These are phyloP conservation scores for Chromoteleia sp. DNA, from an alignment of 2,888 invertebrate species.

Conservation along the genomic window DNA sequence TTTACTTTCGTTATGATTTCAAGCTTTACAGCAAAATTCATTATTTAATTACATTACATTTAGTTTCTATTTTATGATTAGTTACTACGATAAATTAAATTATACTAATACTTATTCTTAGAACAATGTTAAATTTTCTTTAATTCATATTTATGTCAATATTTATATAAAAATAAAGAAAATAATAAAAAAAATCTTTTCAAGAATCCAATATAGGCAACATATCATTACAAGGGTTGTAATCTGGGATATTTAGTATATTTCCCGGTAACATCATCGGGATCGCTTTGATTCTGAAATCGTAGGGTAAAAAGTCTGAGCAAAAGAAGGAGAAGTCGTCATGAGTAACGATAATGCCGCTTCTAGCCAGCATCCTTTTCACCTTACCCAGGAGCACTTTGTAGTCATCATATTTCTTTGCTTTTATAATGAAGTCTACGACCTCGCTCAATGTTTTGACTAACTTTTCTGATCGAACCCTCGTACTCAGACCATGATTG, in stretches of 20 bases:
- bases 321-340: slow-evolving; percentile 80
- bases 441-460: slow-evolving; percentile 73
- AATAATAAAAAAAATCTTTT: too few relatives aligned
- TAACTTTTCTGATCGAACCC: slow-evolving; percentile 75
- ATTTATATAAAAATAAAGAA: too few relatives aligned
- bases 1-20: too few relatives aligned
- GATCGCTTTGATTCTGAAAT: slow-evolving; percentile 77
- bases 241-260: slow-evolving; percentile 76
- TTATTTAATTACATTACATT: too few relatives aligned
- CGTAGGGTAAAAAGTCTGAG: slow-evolving; percentile 78
- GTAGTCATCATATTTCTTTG: slow-evolving; percentile 77
- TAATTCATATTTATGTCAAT: too few relatives aligned
- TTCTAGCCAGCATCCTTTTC: slow-evolving; percentile 77
- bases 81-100: too few relatives aligned
- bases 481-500: slow-evolving; percentile 71
- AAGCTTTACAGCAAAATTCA: too few relatives aligned
- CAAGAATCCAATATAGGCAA: slow-evolving; percentile 26
- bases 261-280: slow-evolving; percentile 81
- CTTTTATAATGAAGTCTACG: slow-evolving; percentile 68
- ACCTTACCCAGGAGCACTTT: slow-evolving; percentile 73
- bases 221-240: slow-evolving; percentile 57
- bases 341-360: slow-evolving; percentile 75
- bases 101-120: too few relatives aligned
- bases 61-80: too few relatives aligned
- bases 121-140: too few relatives aligned